Conservation (phyloP, 2,888 invertebrate species). For the Aleiodes leptofemur region DNA sequence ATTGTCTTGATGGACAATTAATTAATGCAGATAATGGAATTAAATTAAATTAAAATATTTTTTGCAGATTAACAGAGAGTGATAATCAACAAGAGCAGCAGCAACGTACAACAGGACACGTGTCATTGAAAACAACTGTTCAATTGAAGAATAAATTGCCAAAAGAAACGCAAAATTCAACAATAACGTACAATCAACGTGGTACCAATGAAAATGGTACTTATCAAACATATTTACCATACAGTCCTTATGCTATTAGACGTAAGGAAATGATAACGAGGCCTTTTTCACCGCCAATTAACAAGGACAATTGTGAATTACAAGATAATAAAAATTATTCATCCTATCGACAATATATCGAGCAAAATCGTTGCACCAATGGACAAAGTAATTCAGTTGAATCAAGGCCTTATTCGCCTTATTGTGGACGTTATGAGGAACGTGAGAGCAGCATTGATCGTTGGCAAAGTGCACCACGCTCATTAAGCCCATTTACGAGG, state of each 20-base stretch:
- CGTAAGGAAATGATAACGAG: slow-evolving; percentile 65
- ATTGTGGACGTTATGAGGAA: slow-evolving; percentile 64
- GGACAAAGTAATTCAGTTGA: slow-evolving; percentile 53
- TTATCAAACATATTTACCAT: slow-evolving; percentile 66
- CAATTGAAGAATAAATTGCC: slow-evolving; percentile 63
- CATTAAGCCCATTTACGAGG: slow-evolving; percentile 71
- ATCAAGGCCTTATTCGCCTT: slow-evolving; percentile 66
- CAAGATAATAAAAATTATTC: slow-evolving; percentile 67
- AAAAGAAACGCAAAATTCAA: slow-evolving; percentile 65
- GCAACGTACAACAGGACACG: slow-evolving; percentile 63
- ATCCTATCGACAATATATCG: slow-evolving; percentile 62
- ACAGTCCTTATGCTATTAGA: slow-evolving; percentile 71
- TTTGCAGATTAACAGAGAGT: slow-evolving; percentile 66
- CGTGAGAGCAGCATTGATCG: slow-evolving; percentile 65
- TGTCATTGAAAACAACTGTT: slow-evolving; percentile 69
- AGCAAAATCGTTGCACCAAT: slow-evolving; percentile 54
- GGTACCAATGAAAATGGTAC: slow-evolving; percentile 67
- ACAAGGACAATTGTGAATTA: slow-evolving; percentile 59
- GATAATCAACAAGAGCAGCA: slow-evolving; percentile 43
- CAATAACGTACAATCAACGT: slow-evolving; percentile 66
- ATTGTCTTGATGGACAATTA: slow-evolving; percentile 3
- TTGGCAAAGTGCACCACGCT: slow-evolving; percentile 66
- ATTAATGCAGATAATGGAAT: not conserved
- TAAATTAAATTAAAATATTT: slow-evolving; percentile 50
- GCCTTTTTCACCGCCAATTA: slow-evolving; percentile 67